Evolutionary conservation across 2,113 vertebrate genomes (phyloP), one percentile per base, ranked within the genome.

Genomic region (Phylloscopus whistleri): DNA sequence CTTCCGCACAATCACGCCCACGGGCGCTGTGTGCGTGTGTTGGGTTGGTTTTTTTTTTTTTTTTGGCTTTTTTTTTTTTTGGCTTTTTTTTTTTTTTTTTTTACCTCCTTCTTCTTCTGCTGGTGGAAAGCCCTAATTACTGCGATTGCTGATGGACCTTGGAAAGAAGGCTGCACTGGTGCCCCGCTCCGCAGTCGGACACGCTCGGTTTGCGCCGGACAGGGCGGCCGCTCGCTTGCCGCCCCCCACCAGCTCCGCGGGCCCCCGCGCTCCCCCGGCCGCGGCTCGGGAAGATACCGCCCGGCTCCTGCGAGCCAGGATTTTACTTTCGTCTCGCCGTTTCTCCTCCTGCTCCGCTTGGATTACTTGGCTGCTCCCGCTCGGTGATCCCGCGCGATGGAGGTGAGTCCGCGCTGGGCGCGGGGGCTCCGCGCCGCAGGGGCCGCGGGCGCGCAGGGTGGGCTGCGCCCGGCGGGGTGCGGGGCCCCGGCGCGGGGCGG

Each of bases 1-100:
- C 98, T 94, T 97, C 96, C 96, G 93, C 97, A 98, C 95, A 97
- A 97, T 98, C 98, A 98, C 98, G 97, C 98, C 98, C 98, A 98
- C 98, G 97, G 91, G 96, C 91, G 79, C 94, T 84, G 90, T 88
- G 94, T 90, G 94, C 81, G 94, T 87, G 94, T 84, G 68, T 92
- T 90, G 82, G 87, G 87, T 82, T 94, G 90, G 93, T 93, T 93
- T 79, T 93, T 93, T 90, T 93, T 93, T 87, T 85, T 58, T 49
- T 49, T 53, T 21, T 28, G 17, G 8, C 0, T 8, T 43, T 44
- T 39, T 39, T 46, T 49, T 48, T 33, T 75, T 60, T 28, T 13
- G 4, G 7, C 0, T 22, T 76, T 51, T 44, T 22, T 62, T 91
- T 58, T 58, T 90, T 88, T 87, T 91, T 88, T 85, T 78, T 59